Conservation (phyloP, 2,888 invertebrate genomes). For the Erpobdella octoculata region DNA sequence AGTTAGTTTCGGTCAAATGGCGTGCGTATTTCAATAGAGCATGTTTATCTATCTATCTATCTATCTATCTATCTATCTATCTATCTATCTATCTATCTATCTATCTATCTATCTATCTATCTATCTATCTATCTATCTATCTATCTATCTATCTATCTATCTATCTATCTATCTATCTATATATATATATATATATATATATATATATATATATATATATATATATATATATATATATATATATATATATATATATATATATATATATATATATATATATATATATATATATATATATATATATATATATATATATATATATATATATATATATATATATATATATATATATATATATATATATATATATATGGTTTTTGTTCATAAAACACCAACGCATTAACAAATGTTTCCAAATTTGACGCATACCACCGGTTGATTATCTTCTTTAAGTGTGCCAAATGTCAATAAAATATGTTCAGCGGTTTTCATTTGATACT, state of each 20-base stretch:
- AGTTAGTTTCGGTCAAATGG: too few relatives aligned
- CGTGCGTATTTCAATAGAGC: too few relatives aligned
- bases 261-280: not conserved
- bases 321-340: not conserved
- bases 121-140: slow-evolving; percentile 1
- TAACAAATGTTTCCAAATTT: too few relatives aligned
- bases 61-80: slow-evolving; percentile 1
- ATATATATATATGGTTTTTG: not conserved
- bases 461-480: too few relatives aligned
- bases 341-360: not conserved
- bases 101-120: slow-evolving; percentile 1
- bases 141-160: slow-evolving; percentile 1
- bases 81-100: slow-evolving; percentile 1
- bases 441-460: too few relatives aligned
- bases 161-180: slow-evolving; percentile 1
- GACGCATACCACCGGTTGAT: too few relatives aligned
- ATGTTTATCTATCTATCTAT: not conserved
- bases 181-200: too few relatives aligned
- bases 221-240: not conserved
- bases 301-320: not conserved
- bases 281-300: not conserved
- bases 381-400: too few relatives aligned
- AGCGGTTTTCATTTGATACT: too few relatives aligned
- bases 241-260: not conserved
- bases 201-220: not conserved